Percentiles rank a stretch among this genome's conserved stretches.
phyloP scores from a whole-genome alignment of 2,113 vertebrate genomes.

The Melanocharis versteri region DNA sequence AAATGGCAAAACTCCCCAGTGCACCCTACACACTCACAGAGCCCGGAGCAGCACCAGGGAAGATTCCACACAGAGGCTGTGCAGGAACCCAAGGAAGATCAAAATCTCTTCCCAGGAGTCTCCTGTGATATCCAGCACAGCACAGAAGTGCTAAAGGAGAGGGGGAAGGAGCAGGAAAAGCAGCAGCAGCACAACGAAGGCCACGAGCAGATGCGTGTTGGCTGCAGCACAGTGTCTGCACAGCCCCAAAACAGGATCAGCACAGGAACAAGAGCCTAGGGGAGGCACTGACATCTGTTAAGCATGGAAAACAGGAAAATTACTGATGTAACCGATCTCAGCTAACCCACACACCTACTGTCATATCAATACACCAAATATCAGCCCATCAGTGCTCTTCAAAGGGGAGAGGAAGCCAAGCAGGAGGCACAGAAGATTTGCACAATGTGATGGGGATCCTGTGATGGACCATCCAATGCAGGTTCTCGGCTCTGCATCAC shows the following conservation, averaged over 20 bases:
- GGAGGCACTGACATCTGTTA: not conserved
- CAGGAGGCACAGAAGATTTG: not conserved
- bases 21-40: not conserved
- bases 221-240: not conserved
- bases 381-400: not conserved
- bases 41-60: not conserved
- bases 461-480: not conserved
- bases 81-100: not conserved
- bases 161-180: not conserved
- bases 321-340: not conserved
- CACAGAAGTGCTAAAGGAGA: not conserved
- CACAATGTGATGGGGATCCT: not conserved
- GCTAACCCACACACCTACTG: not conserved
- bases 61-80: not conserved
- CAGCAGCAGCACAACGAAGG: not conserved
- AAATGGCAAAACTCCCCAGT: not conserved
- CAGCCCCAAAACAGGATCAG: not conserved
- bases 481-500: not conserved
- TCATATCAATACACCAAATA: not conserved
- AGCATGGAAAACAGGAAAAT: not conserved
- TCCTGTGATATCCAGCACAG: not conserved
- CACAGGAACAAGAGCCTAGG: not conserved
- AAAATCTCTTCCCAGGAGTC: not conserved
- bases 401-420: not conserved
- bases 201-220: fast-evolving